These are phyloP conservation scores for Agapornis roseicollis DNA, from an alignment of 2,113 vertebrate genomes.

Conservation along the genomic window DNA sequence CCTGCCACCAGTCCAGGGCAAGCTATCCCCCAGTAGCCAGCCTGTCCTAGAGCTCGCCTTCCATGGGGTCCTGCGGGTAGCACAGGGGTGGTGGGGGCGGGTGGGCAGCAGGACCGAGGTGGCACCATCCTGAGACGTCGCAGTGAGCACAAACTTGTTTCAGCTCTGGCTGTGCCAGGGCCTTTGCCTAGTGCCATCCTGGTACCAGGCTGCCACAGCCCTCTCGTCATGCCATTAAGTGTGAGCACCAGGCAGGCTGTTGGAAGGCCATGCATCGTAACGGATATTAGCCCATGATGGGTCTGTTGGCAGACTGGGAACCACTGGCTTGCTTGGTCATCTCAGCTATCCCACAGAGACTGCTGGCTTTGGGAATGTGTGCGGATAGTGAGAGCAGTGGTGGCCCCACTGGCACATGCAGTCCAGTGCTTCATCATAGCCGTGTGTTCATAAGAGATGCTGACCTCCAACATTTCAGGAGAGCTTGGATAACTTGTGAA, in stretches of 20 bases:
- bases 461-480: neutral
- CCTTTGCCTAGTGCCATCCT: neutral
- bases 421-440: neutral
- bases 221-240: fast-evolving
- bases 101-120: neutral
- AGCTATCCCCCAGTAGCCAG: neutral
- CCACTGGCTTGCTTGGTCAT: neutral
- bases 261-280: fast-evolving
- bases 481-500: too few relatives aligned
- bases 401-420: fast-evolving
- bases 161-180: neutral
- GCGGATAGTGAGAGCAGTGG: fast-evolving
- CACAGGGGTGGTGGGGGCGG: fast-evolving
- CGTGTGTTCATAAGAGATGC: fast-evolving
- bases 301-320: neutral
- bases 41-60: neutral
- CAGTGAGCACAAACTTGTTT: neutral
- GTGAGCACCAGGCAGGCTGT: neutral
- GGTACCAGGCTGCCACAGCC: neutral
- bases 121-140: neutral
- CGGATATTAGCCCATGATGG: neutral
- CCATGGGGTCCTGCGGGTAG: fast-evolving
- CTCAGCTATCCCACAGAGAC: fast-evolving
- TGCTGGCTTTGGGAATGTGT: neutral
- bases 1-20: neutral